Conservation (phyloP, 1,140 invertebrate genomes). For the Pinna nobilis region DNA sequence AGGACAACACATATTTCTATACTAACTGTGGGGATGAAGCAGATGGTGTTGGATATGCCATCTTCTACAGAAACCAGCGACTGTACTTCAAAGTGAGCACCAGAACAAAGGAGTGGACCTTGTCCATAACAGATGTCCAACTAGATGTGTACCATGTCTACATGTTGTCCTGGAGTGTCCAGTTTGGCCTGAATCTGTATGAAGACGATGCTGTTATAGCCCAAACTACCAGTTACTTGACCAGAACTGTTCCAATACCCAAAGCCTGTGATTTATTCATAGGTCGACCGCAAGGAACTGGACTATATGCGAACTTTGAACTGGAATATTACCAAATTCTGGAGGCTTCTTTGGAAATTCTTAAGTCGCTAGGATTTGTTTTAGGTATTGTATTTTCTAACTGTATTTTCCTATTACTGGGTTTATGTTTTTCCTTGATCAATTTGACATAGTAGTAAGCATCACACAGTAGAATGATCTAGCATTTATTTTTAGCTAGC, state of each 20-base stretch:
- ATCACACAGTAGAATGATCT: no score
- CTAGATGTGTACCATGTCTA: slow-evolving; percentile 40
- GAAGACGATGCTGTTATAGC: slow-evolving; percentile 9
- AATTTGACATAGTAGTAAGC: no score
- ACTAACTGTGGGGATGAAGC: slow-evolving; percentile 48
- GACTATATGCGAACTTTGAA: slow-evolving; percentile 22
- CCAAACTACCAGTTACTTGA: slow-evolving; percentile 7
- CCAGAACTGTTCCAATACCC: slow-evolving; percentile 21
- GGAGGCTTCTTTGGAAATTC: slow-evolving; percentile 35
- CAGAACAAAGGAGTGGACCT: slow-evolving; percentile 52
- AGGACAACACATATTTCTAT: slow-evolving; percentile 51
- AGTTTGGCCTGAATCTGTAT: slow-evolving; percentile 42
- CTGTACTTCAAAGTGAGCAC: slow-evolving; percentile 54
- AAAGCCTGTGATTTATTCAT: slow-evolving; percentile 25
- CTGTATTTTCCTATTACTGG: background rate
- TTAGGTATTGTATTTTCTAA: slow-evolving; percentile 23
- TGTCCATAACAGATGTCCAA: slow-evolving; percentile 31
- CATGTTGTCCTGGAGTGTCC: slow-evolving; percentile 57
- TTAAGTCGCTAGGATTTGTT: slow-evolving; percentile 14
- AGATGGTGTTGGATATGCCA: slow-evolving; percentile 45
- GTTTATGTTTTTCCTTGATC: background rate
- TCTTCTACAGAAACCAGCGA: slow-evolving; percentile 42
- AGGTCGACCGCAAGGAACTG: slow-evolving; percentile 9
- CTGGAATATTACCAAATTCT: slow-evolving; percentile 32
- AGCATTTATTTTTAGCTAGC: no score